Base-by-base conservation (phyloP, 1,140 invertebrate genomes). In the Idris sp. region DNA sequence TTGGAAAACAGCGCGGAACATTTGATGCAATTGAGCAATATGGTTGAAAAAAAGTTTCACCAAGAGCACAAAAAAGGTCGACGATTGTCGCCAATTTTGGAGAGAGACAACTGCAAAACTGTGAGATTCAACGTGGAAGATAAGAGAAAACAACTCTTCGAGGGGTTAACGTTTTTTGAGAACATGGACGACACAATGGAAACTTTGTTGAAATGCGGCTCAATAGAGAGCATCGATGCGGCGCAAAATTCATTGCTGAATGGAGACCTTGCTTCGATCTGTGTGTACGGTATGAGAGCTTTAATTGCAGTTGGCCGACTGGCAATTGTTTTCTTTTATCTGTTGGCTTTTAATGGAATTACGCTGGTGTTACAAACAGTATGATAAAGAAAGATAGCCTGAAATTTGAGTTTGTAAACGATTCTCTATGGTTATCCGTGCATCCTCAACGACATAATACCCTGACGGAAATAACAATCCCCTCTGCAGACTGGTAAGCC, bases 101-200 rank as follows among this genome's bases (percentile, higher is more conserved):
- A 59, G 19, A 67, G 54, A 15, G 67, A 31, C 35, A 25, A 9
- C n/a, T n/a, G n/a, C 13, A 56, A 82, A 19, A 83, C 71, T 7
- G 85, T 86, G 9, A 74, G 86, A 10, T 87, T 86, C 41, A 53
- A 79, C 40, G 64, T 79, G 14, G 79, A 51, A 1, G 22, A 76
- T 16, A 38, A 46, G 1, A 51, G 44, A 11, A 56, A 19, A 11
- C 53, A 28, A 6, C 33, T 41, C 0, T 68, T 68, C 16, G 31
- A 11, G 9, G 35, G 38, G 0, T 31, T 65, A 4, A 1, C n/a
- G 0, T 65, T 61, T 31, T 71, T 68, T 9, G 56, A 68, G 0
- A 35, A 65, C 11, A 64, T 65, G 74, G 41, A 69, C 0, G 38
- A 64, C 7, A 64, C 59, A 1, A 10, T 59, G 25, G 49, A 67